Base-by-base conservation (phyloP, 23 tunicate species). In the Clavelina lepadiformis region DNA sequence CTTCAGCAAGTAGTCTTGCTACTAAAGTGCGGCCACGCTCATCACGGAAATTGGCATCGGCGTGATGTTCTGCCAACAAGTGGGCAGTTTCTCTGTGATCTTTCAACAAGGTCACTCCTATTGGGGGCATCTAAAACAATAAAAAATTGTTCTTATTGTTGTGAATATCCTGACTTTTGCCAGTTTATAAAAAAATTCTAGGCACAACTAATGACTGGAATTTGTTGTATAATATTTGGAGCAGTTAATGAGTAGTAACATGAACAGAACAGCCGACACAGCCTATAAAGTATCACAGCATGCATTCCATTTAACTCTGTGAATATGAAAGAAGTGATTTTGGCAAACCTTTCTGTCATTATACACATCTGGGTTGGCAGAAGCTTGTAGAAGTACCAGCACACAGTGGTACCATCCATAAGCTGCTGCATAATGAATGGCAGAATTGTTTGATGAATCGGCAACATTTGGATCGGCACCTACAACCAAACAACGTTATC, bases 371-470 rank as follows among this genome's bases (percentile, higher is more conserved):
- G 83, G 80, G 46, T 81, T 81, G 2, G 97, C 97, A 6, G 79
- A 63, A 7, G 93, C 92, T 35, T 87, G 76, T 13, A 94, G 73
- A 46, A 94, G 73, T 21, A 94, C 73, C 28, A 65, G 33, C 0
- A 86, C 94, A 45, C 94, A 80, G 38, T 94, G 99, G 61, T 94
- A 86, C 99, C 99, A 94, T 1, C 99, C 99, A 35, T 94, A 94
- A 2, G 91, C 99, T 33, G 99, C 84, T 1, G 99, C 88, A 35
- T 94, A 94, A 50, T 94, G 99, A n/a, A 94, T 74, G 23, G 99
- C 91, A n/a, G 80, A 44, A 82, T 94, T 94, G 75, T 82, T 88
- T 18, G 99, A 86, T 19, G 89, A 74, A 56, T 94, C 99, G 5
- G 91, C 58, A 25, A 62, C 71, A 70, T 86, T 86, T 0, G 99